Evolutionary conservation across 1,140 invertebrate species (phyloP).

Genomic region (Dendroctonus ponderosae): DNA sequence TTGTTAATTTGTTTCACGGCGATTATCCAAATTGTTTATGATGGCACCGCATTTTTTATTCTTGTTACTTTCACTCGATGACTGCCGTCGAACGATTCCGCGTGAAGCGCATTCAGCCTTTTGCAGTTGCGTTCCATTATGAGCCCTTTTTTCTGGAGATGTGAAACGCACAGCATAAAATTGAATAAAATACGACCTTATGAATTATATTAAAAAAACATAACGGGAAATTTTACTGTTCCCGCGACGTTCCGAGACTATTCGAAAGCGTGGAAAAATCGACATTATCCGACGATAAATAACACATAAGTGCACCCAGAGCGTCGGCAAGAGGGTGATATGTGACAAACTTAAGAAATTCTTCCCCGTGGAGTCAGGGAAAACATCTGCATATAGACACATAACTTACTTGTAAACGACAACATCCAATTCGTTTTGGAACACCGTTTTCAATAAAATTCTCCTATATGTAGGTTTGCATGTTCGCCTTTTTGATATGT

Average conservation of each 20-base stretch:
- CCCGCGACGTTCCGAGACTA: conserved; percentile 16
- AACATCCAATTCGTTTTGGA: too few relatives aligned
- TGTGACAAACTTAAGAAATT: conserved; percentile 30
- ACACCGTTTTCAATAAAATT: too few relatives aligned
- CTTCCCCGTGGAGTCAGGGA: conserved; percentile 15
- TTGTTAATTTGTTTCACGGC: conserved; percentile 23
- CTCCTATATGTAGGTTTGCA: too few relatives aligned
- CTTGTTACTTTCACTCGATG: too few relatives aligned
- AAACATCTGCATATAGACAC: conserved; percentile 24
- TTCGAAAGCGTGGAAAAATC: conserved; percentile 26
- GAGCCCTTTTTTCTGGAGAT: neutral
- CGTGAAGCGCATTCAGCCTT: too few relatives aligned
- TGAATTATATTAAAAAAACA: conserved; percentile 32
- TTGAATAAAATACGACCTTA: conserved; percentile 30
- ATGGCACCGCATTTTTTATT: neutral
- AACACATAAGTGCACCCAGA: conserved; percentile 26
- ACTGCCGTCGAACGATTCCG: too few relatives aligned
- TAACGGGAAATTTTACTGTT: conserved; percentile 23
- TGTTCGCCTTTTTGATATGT: too few relatives aligned
- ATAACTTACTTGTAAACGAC: too few relatives aligned
- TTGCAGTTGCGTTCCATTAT: neutral
- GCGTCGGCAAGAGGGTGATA: conserved; percentile 19
- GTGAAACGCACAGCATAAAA: neutral
- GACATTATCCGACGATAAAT: conserved; percentile 29
- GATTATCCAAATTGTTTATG: conserved; percentile 18